Evolutionary conservation across 2,888 invertebrate genomes (phyloP).

Genomic region (Melipona bicolor): DNA sequence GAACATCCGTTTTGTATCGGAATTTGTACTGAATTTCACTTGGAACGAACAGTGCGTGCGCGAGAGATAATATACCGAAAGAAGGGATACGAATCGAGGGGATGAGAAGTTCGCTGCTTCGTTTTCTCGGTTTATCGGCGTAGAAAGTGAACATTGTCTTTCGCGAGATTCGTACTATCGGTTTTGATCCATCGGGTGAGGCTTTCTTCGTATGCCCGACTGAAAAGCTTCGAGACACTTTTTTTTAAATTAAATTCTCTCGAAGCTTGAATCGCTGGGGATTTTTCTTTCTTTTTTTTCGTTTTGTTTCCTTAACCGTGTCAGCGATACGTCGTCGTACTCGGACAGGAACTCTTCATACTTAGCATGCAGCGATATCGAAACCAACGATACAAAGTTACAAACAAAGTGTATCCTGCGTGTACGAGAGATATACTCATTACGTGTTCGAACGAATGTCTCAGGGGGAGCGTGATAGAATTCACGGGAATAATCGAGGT

Average conservation of each 20-base stretch:
- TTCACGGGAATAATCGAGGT: slow-evolving; percentile 22
- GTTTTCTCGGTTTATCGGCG: background rate
- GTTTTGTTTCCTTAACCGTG: background rate
- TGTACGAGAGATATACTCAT: slow-evolving; percentile 60
- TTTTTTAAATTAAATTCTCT: background rate
- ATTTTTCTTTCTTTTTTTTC: too few relatives aligned
- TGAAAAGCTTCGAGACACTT: background rate
- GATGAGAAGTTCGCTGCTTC: slow-evolving; percentile 9
- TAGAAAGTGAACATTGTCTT: background rate
- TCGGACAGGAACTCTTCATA: slow-evolving; percentile 75
- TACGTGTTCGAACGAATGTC: slow-evolving; percentile 59
- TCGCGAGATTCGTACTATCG: background rate
- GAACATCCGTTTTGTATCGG: background rate
- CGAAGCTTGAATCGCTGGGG: background rate
- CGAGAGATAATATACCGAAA: background rate
- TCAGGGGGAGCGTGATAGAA: slow-evolving; percentile 25
- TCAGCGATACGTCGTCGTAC: slow-evolving; percentile 74
- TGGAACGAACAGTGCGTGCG: background rate
- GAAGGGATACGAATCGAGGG: background rate
- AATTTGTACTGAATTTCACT: background rate
- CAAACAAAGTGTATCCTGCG: slow-evolving; percentile 74
- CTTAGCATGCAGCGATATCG: slow-evolving; percentile 79
- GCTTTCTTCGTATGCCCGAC: background rate
- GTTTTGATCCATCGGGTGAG: background rate
- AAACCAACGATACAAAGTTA: slow-evolving; percentile 79